phyloP scores from a whole-genome alignment of 2,888 invertebrate genomes.

The Cistogaster globosa region DNA sequence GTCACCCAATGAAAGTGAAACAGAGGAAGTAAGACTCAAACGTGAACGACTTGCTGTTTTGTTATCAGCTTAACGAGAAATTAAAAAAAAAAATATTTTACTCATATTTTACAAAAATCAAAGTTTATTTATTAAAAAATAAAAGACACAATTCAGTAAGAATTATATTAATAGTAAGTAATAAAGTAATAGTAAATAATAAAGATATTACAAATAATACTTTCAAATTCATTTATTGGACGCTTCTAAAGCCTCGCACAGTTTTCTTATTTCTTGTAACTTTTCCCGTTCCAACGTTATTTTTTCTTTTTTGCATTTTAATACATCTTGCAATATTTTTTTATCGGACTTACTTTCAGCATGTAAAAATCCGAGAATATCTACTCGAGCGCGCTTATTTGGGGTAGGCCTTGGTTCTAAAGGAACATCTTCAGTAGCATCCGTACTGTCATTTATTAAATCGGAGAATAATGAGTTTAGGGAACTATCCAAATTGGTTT shows the following conservation, averaged over 20 bases:
- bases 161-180: background rate
- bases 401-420: background rate
- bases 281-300: background rate
- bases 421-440: background rate
- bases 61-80: slow-evolving; percentile 61
- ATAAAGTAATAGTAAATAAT: background rate
- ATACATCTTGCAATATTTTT: slow-evolving; percentile 9
- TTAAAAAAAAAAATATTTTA: background rate
- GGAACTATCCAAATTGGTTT: too few relatives aligned
- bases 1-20: slow-evolving; percentile 7
- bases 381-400: background rate
- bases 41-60: slow-evolving; percentile 50
- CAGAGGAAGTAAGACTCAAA: slow-evolving; percentile 45
- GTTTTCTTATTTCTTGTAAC: background rate
- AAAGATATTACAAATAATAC: background rate
- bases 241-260: background rate
- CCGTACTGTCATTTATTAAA: too few relatives aligned
- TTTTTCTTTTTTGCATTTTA: slow-evolving; percentile 6
- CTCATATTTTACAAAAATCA: background rate
- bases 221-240: background rate
- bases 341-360: slow-evolving; percentile 31
- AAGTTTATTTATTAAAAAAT: background rate
- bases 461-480: too few relatives aligned
- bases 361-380: slow-evolving; percentile 25
- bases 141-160: background rate